These are phyloP conservation scores for Ceratitis capitata DNA, from an alignment of 1,140 invertebrate genomes.

Conservation along the genomic window DNA sequence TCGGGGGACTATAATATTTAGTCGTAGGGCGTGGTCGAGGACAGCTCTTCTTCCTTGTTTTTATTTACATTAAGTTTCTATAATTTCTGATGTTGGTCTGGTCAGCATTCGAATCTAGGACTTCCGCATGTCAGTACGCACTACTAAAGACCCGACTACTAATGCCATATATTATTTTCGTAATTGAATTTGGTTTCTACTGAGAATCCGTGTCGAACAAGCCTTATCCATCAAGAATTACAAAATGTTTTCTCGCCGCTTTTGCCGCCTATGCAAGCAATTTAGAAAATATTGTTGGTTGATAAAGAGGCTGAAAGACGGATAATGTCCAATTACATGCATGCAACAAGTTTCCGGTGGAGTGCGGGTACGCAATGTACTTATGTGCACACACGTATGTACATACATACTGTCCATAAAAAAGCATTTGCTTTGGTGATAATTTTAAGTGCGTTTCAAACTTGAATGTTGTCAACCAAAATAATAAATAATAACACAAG, in stretches of 20 bases:
- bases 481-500: constrained; percentile 27
- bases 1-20: no score
- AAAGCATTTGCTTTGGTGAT: background rate
- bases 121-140: no score
- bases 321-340: background rate
- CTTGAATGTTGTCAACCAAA: constrained; percentile 1
- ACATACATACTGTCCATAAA: background rate
- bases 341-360: background rate
- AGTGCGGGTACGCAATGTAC: background rate
- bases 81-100: no score
- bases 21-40: no score
- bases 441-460: constrained; percentile 25
- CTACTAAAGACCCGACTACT: no score
- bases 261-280: background rate
- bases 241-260: background rate
- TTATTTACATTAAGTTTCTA: no score
- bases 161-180: background rate
- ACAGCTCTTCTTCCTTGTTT: no score
- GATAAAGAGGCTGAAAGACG: background rate
- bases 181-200: background rate
- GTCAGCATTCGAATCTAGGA: no score
- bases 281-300: background rate
- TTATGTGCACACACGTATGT: no score
- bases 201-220: background rate
- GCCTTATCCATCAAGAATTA: background rate